phyloP scores from a whole-genome alignment of 2,888 invertebrate species.

The Drosophila dives region DNA sequence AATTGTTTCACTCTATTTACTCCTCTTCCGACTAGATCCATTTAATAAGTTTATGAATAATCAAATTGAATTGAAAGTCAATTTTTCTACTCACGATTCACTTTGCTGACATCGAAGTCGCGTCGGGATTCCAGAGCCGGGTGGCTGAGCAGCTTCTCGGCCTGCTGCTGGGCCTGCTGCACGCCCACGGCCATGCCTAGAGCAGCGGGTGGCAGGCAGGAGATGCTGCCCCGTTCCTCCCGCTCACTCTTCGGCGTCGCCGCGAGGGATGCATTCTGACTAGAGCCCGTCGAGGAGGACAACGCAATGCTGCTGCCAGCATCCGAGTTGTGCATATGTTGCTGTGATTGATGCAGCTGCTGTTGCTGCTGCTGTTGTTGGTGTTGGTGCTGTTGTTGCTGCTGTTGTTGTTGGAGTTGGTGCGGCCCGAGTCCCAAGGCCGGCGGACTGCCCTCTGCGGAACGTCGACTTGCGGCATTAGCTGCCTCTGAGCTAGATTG shows the following conservation, averaged over 20 bases:
- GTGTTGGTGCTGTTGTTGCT: conserved; percentile 27
- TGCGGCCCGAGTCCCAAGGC: conserved; percentile 39
- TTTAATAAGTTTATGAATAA: conserved; percentile 16
- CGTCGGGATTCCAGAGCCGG: conserved; percentile 81
- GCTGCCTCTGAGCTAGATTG: conserved; percentile 28
- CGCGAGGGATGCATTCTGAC: conserved; percentile 77
- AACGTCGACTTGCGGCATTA: conserved; percentile 59
- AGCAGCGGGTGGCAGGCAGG: conserved; percentile 80
- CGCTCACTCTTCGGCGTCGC: conserved; percentile 81
- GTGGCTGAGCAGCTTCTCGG: conserved; percentile 83
- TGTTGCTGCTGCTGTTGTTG: conserved; percentile 45
- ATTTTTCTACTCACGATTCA: conserved; percentile 84
- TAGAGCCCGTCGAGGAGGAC: conserved; percentile 75
- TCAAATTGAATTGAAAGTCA: conserved; percentile 19
- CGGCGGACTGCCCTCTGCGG: conserved; percentile 68
- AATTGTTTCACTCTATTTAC: background rate
- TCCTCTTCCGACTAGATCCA: background rate
- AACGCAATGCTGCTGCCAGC: conserved; percentile 53
- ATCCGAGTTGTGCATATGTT: conserved; percentile 50
- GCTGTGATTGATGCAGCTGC: conserved; percentile 32
- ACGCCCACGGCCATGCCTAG: conserved; percentile 72
- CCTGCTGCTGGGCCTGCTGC: conserved; percentile 71
- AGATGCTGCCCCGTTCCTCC: conserved; percentile 79
- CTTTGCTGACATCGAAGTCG: conserved; percentile 85
- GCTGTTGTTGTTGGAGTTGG: conserved; percentile 26